phyloP scores from a whole-genome alignment of 1,140 invertebrate species.

The Pantala flavescens region DNA sequence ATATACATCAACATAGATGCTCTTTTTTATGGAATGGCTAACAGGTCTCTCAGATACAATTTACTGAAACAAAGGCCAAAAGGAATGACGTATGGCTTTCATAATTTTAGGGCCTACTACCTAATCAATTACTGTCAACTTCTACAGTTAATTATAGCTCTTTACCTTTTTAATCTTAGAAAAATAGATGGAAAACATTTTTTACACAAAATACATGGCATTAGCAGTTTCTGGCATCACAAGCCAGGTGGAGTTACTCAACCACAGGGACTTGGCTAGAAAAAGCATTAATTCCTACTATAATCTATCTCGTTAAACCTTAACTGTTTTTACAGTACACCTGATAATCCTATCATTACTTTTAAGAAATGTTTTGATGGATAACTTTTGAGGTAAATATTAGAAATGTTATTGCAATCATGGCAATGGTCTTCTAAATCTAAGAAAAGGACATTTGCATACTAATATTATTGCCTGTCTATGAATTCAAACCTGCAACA shows the following conservation, averaged over 20 bases:
- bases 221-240: slow-evolving; percentile 5
- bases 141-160: slow-evolving; percentile 6
- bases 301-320: slow-evolving; percentile 10
- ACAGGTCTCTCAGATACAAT: slow-evolving; percentile 5
- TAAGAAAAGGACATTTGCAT: not conserved
- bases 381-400: not conserved
- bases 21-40: slow-evolving; percentile 10
- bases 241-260: not conserved
- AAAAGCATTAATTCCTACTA: slow-evolving; percentile 4
- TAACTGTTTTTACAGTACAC: not conserved
- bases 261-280: not conserved
- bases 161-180: slow-evolving; percentile 10
- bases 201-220: slow-evolving; percentile 5
- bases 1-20: not conserved
- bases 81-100: not conserved
- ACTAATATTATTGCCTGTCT: not conserved
- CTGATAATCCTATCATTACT: slow-evolving; percentile 7
- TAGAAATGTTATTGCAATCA: not conserved
- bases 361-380: not conserved
- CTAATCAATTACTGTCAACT: slow-evolving; percentile 10
- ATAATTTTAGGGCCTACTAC: slow-evolving; percentile 3
- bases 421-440: slow-evolving; percentile 1
- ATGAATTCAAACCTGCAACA: slow-evolving; percentile 2
- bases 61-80: not conserved
- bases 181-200: slow-evolving; percentile 1